Conservation (phyloP, 30 jellyfish, hydroid and myxozoan genomes). For the Aurelia aurita region DNA sequence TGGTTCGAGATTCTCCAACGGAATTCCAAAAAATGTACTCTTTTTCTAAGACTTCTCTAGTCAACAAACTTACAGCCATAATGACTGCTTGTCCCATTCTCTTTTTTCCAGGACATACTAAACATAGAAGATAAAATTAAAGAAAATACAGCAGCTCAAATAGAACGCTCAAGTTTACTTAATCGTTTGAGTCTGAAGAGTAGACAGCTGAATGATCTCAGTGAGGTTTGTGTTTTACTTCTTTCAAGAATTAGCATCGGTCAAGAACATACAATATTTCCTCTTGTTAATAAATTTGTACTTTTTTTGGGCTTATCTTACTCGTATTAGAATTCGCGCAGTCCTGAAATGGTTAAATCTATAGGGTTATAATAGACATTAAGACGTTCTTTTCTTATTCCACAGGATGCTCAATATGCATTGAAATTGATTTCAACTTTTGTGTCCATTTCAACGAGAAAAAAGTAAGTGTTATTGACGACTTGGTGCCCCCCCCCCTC, state of each 20-base stretch:
- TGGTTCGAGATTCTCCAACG: too few species aligned
- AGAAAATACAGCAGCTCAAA: not conserved
- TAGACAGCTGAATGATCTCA: constrained; percentile 30
- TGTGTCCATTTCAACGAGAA: constrained; percentile 5
- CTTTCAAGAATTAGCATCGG: too few species aligned
- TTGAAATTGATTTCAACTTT: constrained; percentile 31
- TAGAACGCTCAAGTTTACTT: constrained; percentile 29
- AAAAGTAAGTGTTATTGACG: constrained; percentile 14
- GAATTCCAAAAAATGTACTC: too few species aligned
- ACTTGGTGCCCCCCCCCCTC: too few species aligned
- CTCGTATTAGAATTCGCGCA: too few species aligned
- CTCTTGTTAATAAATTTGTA: too few species aligned
- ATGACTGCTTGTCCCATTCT: not conserved
- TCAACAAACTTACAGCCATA: too few species aligned
- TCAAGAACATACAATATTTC: too few species aligned
- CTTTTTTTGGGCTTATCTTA: too few species aligned
- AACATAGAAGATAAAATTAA: not conserved
- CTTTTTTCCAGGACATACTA: constrained; percentile 15
- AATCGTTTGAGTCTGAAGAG: constrained; percentile 29
- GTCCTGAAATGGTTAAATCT: too few species aligned
- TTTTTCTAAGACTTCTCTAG: too few species aligned
- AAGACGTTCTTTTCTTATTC: not conserved
- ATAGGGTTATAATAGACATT: too few species aligned
- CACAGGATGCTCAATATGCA: constrained; percentile 28
- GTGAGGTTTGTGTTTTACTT: constrained; percentile 27